Evolutionary conservation across 2,113 vertebrate species (phyloP), one percentile per base, ranked within the genome.

Genomic region (Promerops cafer): DNA sequence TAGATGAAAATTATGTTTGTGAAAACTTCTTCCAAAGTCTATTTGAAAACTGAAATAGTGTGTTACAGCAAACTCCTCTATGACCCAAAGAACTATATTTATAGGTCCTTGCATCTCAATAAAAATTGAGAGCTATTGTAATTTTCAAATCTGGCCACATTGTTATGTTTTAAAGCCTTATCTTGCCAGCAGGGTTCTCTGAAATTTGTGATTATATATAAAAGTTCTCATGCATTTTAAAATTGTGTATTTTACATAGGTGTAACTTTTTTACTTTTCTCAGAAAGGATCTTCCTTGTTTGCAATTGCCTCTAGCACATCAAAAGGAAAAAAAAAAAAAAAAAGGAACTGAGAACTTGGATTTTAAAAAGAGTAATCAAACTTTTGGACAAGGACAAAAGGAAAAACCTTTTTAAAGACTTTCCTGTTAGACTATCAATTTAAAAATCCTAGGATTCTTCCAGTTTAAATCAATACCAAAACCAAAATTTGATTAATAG

Each of bases 361-460:
- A 35, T 52, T 86, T 96, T 59, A 66, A 53, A 8, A 64, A 57
- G 4, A 82, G 12, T 18, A 66, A 37, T 27, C 6, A 33, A 68
- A 56, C 9, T 44, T 80, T 44, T 80, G 27, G 17, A 86, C 21
- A 91, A 33, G 1, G 15, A 16, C 5, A 35, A 68, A 80, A 56
- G 9, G 2, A 80, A 37, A 66, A 83, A 33, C 0, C 0, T 31
- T 82, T 56, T 53, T 53, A 53, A 7, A 79, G 2, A 3, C 11
- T 61, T 72, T 82, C 13, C 6, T 59, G 3, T 76, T 44, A 78
- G 52, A 7, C 8, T 42, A 76, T 27, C 21, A 42, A 33, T 60
- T 52, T 30, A 47, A 83, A 85, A 83, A 49, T 44, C 16, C 6
- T 60, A 31, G 11, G 2, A 22, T n/a, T 49, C 16, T 77, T 61